These are phyloP conservation scores for Heliothis peltigera DNA, from an alignment of 2,888 invertebrate species.

Conservation along the genomic window DNA sequence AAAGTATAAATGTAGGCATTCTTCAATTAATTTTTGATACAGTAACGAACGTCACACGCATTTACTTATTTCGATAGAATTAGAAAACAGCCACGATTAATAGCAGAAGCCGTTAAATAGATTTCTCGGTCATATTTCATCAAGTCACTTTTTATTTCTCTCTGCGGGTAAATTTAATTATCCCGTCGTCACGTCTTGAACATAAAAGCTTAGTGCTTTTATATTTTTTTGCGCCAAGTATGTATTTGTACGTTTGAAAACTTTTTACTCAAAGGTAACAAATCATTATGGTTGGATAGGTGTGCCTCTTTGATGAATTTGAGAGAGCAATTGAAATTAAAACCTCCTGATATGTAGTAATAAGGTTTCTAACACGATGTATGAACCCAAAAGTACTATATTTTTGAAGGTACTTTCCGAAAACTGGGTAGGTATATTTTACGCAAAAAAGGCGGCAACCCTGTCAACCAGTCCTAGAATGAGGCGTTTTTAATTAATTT, in stretches of 20 bases:
- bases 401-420: too few species aligned
- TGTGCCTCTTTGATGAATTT: conserved; percentile 7
- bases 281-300: conserved; percentile 6
- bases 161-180: conserved; percentile 70
- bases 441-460: too few species aligned
- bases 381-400: too few species aligned
- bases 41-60: conserved; percentile 23
- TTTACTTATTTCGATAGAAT: conserved; percentile 45
- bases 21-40: conserved; percentile 7
- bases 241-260: conserved; percentile 51
- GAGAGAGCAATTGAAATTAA: too few species aligned
- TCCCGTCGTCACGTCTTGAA: conserved; percentile 64
- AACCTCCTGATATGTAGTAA: too few species aligned
- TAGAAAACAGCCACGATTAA: conserved; percentile 49
- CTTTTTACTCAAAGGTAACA: conserved; percentile 17
- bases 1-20: neutral
- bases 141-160: conserved; percentile 62
- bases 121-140: conserved; percentile 60
- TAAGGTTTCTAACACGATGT: too few species aligned
- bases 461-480: neutral
- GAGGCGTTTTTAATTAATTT: conserved; percentile 2
- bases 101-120: conserved; percentile 59
- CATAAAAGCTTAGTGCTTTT: conserved; percentile 70
- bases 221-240: conserved; percentile 61
- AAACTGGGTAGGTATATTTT: too few species aligned